Evolutionary conservation across 2,797 vertebrate genomes (phyloP), one percentile per base, ranked within the genome.

Genomic region (Eurystomus glaucurus): DNA sequence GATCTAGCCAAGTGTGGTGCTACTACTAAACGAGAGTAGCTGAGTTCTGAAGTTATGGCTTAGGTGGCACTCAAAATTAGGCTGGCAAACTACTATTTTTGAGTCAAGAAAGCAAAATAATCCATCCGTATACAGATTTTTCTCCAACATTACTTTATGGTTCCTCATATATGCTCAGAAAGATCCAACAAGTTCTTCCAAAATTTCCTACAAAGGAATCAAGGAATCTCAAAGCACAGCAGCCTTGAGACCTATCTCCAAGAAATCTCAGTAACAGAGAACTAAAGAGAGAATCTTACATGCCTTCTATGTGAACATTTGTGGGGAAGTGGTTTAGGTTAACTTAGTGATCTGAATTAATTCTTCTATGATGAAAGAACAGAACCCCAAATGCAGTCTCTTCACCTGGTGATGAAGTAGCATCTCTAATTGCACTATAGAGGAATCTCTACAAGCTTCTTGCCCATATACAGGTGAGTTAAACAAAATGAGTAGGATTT

Each of bases 301-400:
- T 2, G 5, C 11, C 7, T 66, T 61, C 52, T 66, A 1, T 17
- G 12, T 31, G 15, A n/a, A 20, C 7, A 14, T 14, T 4, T 14
- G 8, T 50, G 17, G 25, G 46, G 18, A 61, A 25, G 20, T 64
- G 10, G 8, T 48, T 75, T 48, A 28, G 16, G 15, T 23, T 88
- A 46, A 55, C 4, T 55, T 21, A 39, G 28, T 10, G 28, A 79
- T 19, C 43, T 74, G 43, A 41, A 51, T 35, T 28, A 72, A 35
- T 51, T 86, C 31, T 71, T 50, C 41, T 60, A 9, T 20, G 11
- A 64, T 35, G 46, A 90, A 65, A 69, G 12, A 82, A 82, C 10
- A 74, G 35, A 93, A 55, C 2, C 7, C 41, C 18, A 33, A 69
- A 65, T 23, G 31, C 5, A 46, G 11, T 52, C 11, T 75, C 19